phyloP scores from a whole-genome alignment of 2,888 invertebrate genomes.

The Drosophila ezoana region DNA sequence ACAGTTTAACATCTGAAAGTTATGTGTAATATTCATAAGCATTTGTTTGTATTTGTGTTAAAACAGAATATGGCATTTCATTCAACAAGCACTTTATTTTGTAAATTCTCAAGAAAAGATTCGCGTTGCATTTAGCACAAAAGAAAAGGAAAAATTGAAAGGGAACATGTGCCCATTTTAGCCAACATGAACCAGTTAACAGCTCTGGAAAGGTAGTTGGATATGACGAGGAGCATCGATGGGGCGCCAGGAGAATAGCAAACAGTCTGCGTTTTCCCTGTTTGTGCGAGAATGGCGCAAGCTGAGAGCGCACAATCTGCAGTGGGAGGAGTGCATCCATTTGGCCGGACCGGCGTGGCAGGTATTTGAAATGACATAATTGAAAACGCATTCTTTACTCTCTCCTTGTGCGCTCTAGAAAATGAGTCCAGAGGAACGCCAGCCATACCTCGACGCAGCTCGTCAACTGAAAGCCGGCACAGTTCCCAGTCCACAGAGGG shows the following conservation, averaged over 20 bases:
- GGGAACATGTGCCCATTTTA: not conserved
- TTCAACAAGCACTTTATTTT: not conserved
- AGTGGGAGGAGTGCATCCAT: not conserved
- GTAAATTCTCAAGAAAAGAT: no score
- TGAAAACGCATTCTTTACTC: not conserved
- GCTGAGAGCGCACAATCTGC: not conserved
- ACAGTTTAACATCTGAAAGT: no score
- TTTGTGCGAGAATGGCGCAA: slow-evolving; percentile 21
- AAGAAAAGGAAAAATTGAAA: not conserved
- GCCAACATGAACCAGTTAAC: not conserved
- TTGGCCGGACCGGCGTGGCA: slow-evolving; percentile 4
- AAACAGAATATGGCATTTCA: not conserved
- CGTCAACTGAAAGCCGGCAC: not conserved
- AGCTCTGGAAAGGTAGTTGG: no score
- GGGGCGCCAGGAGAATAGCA: not conserved
- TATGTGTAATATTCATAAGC: no score
- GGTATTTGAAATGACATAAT: slow-evolving; percentile 4
- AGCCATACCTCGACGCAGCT: not conserved
- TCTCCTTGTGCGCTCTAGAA: not conserved
- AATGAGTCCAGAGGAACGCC: slow-evolving; percentile 5
- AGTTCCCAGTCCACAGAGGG: not conserved
- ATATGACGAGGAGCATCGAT: not conserved
- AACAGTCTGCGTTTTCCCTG: not conserved
- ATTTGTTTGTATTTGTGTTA: no score
- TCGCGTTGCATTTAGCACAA: not conserved